Evolutionary conservation across 2,888 invertebrate genomes (phyloP), one percentile per base, ranked within the genome.

Genomic region (Sarcophaga caerulescens): DNA sequence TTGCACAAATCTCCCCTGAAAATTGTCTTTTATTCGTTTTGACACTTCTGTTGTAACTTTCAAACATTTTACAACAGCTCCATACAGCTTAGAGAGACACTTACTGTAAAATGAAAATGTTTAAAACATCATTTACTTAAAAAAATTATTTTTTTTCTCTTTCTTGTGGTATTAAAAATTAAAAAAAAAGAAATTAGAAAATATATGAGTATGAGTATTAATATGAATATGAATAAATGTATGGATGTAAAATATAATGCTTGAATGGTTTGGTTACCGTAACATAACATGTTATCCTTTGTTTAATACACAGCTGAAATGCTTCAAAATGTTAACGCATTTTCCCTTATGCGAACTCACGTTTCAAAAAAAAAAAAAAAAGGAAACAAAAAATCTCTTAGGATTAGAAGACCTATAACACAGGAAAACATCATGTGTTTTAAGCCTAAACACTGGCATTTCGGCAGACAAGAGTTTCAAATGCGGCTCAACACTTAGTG

Each of bases 301-400:
- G 74, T 63, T 75, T 6, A 60, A 62, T 68, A 35, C 19, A 70
- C 57, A 57, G 11, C 21, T 19, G 57, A 23, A 23, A 45, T 59
- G 10, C 57, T 14, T 14, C 3, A 57, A 19, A 25, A 60, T 66
- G 3, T 57, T 25, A 73, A 77, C 23, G 45, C 76, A 71, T 57
- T 47, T 47, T 79, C 66, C 21, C 68, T 73, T 73, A 85, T 80
- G 85, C 70, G 80, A 83, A 60, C 80, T 77, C 85, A 85, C 83
- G 85, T 85, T 79, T 80, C 11, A 69, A 52, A 12, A 12, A 4
- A 52, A 52, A 17, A 52, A 52, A 17, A 10, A 52, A 52, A 14
- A 35, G 2, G 35, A 35, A 63, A 17, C 17, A n/a, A 25, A 69
- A 80, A 85, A 85, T 85, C 85, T 85, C 85, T 14, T 17, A 74